Evolutionary conservation across 2,888 invertebrate genomes (phyloP).

Genomic region (Cartodere bifasciata): DNA sequence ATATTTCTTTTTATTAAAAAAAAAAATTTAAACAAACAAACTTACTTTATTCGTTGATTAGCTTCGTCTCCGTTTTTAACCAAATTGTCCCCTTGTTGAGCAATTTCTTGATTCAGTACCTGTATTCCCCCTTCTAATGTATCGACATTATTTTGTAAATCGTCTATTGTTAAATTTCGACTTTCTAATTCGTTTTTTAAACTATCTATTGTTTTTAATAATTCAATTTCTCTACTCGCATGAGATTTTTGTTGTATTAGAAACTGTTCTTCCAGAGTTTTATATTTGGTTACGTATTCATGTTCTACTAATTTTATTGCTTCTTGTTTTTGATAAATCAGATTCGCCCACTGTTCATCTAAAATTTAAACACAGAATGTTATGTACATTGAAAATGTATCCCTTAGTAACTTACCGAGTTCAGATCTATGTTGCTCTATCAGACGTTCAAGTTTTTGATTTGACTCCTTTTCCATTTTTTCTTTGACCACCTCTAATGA

Average conservation of each 20-base stretch:
- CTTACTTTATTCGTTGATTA: constrained; percentile 38
- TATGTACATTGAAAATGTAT: constrained; percentile 2
- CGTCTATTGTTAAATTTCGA: constrained; percentile 31
- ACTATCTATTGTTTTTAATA: constrained; percentile 32
- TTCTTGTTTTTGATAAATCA: constrained; percentile 48
- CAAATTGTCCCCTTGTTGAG: constrained; percentile 29
- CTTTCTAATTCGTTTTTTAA: constrained; percentile 31
- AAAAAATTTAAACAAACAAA: too few species aligned
- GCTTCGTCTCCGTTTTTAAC: constrained; percentile 28
- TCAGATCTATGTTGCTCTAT: constrained; percentile 48
- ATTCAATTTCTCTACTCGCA: constrained; percentile 30
- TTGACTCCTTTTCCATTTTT: constrained; percentile 37
- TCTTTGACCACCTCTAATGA: constrained; percentile 37
- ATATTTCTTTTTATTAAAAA: too few species aligned
- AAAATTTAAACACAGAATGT: constrained; percentile 11
- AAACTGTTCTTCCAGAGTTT: constrained; percentile 36
- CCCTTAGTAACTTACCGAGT: constrained; percentile 38
- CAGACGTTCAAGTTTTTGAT: constrained; percentile 33
- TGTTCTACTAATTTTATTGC: constrained; percentile 47
- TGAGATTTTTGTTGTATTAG: constrained; percentile 33
- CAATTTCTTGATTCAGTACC: constrained; percentile 34
- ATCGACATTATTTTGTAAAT: constrained; percentile 34
- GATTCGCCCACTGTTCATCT: constrained; percentile 54
- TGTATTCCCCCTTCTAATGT: constrained; percentile 35
- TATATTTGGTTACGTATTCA: constrained; percentile 42